A percentile compares a stretch with the other conserved stretches of the same genome.
Evolutionary conservation across 2,113 vertebrate species (phyloP).

Genomic region (Sander vitreus): DNA sequence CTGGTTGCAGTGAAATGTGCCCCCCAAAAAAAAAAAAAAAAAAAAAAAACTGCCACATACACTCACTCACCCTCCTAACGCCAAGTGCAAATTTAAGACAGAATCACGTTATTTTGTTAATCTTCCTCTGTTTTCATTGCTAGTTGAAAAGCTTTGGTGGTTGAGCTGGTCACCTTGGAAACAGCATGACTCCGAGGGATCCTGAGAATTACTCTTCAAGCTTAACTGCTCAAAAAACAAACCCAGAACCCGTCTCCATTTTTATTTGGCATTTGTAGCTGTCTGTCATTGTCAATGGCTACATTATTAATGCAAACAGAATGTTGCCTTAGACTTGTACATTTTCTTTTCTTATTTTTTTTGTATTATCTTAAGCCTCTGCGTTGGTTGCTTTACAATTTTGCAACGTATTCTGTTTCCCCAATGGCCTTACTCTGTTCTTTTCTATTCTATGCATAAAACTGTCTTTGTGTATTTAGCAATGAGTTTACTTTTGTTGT

Average conservation of each 20-base stretch:
- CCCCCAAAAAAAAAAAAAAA: too few species aligned
- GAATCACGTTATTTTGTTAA: conserved; percentile 44
- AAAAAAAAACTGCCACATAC: conserved; percentile 6
- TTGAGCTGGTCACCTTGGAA: conserved; percentile 73
- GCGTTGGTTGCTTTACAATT: conserved; percentile 71
- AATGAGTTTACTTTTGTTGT: conserved; percentile 63
- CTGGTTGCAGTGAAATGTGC: conserved; percentile 75
- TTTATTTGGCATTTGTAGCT: conserved; percentile 54
- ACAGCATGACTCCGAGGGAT: conserved; percentile 59
- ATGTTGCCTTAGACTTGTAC: conserved; percentile 85
- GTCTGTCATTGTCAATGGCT: conserved; percentile 60
- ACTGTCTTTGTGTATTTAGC: conserved; percentile 78
- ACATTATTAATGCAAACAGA: conserved; percentile 76
- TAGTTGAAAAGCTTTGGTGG: conserved; percentile 54
- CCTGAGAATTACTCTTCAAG: conserved; percentile 58
- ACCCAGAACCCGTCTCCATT: conserved; percentile 13
- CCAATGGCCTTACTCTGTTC: conserved; percentile 81
- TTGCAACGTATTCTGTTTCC: conserved; percentile 74
- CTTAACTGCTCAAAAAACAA: conserved; percentile 33
- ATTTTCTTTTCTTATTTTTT: conserved; percentile 57
- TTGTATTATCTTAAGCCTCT: conserved; percentile 72
- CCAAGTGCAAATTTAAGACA: conserved; percentile 54
- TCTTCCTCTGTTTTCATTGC: conserved; percentile 51
- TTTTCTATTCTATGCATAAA: conserved; percentile 85
- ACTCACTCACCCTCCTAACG: conserved; percentile 17